These are phyloP conservation scores for Drosophila subquinaria DNA, from an alignment of 2,888 invertebrate genomes.

Conservation along the genomic window DNA sequence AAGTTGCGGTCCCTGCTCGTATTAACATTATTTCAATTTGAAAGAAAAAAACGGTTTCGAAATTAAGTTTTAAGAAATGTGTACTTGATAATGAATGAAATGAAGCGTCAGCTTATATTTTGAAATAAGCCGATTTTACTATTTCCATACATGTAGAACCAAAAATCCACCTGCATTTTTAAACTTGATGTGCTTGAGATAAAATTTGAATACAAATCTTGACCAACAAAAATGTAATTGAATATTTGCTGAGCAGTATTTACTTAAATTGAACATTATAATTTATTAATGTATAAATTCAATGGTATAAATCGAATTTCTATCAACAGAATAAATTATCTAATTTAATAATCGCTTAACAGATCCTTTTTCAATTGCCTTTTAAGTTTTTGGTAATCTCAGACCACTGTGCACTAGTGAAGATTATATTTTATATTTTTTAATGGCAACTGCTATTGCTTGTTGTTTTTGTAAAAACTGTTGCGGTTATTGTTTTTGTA, in stretches of 20 bases:
- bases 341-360: too few species aligned
- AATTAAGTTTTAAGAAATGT: neutral
- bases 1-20: too few species aligned
- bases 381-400: neutral
- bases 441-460: constrained; percentile 45
- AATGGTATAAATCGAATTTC: neutral
- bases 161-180: neutral
- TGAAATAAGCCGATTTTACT: neutral
- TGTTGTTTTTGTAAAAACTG: constrained; percentile 44
- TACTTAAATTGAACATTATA: neutral
- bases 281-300: neutral
- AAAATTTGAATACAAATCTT: neutral
- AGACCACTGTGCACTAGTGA: constrained; percentile 67
- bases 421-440: constrained; percentile 36
- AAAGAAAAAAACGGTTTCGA: neutral
- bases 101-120: neutral
- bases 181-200: neutral
- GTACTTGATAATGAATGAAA: neutral
- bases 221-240: neutral
- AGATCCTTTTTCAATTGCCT: neutral
- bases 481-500: constrained; percentile 33
- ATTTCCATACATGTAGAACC: too few species aligned
- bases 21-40: neutral
- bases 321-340: too few species aligned
- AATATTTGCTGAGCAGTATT: too few species aligned